These are phyloP conservation scores for Sympetrum striolatum DNA, from an alignment of 2,888 invertebrate genomes.

Conservation along the genomic window DNA sequence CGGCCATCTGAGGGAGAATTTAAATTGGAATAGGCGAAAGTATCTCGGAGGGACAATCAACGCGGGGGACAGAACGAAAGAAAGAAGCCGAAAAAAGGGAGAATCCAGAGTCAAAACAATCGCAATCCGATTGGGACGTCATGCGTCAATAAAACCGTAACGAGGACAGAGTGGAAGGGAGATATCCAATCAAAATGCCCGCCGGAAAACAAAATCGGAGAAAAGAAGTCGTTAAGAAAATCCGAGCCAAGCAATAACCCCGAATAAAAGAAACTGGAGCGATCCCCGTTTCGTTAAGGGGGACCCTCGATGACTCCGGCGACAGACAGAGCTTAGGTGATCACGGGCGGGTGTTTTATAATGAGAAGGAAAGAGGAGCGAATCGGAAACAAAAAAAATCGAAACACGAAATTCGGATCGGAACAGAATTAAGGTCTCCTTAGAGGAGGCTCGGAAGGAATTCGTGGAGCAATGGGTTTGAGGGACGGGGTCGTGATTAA, in stretches of 20 bases:
- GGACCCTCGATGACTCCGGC: neutral
- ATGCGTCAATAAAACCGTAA: neutral
- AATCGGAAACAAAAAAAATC: neutral
- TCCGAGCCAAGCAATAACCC: neutral
- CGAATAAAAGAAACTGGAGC: neutral
- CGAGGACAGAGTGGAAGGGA: neutral
- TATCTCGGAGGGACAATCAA: neutral
- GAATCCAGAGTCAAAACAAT: neutral
- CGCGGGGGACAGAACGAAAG: neutral
- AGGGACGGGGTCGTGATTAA: constrained; percentile 5
- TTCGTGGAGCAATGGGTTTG: constrained; percentile 33
- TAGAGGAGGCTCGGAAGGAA: neutral
- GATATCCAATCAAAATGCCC: neutral
- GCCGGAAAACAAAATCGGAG: neutral
- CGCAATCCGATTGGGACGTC: neutral
- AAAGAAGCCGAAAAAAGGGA: neutral
- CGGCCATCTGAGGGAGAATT: neutral
- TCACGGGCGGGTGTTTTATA: neutral
- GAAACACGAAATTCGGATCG: constrained; percentile 14
- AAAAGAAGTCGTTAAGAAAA: neutral
- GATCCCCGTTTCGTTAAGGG: neutral
- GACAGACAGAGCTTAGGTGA: neutral
- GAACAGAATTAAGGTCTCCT: neutral
- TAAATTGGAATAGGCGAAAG: neutral
- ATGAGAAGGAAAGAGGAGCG: neutral